These are phyloP conservation scores for Ceratosolen solmsi DNA, from an alignment of 1,140 invertebrate species.

Conservation along the genomic window DNA sequence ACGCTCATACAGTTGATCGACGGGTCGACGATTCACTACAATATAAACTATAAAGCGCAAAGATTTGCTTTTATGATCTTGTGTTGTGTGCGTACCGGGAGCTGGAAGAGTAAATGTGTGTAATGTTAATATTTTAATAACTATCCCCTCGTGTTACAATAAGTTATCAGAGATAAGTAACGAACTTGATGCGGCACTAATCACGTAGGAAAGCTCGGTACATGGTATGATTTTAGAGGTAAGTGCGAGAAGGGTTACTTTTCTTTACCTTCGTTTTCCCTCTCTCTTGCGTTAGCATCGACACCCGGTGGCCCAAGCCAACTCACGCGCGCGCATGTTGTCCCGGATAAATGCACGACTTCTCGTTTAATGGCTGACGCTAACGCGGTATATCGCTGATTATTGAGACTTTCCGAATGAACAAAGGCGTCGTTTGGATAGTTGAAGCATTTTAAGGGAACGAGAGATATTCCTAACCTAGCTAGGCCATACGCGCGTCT, in stretches of 20 bases:
- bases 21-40: not conserved
- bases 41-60: not conserved
- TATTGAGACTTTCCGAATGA: not conserved
- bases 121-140: not conserved
- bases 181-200: not conserved
- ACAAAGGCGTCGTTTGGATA: not conserved
- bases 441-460: not conserved
- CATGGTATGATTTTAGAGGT: slow-evolving; percentile 5
- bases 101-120: not conserved
- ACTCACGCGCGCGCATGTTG: not conserved
- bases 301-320: not conserved
- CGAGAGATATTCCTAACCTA: not conserved
- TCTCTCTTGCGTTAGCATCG: not conserved
- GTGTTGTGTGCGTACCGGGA: not conserved
- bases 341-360: not conserved
- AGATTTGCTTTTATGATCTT: not conserved
- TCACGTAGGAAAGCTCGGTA: not conserved
- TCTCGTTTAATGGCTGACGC: not conserved
- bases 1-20: not conserved
- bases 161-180: not conserved
- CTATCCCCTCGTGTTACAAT: not conserved
- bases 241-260: not conserved
- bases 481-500: not conserved
- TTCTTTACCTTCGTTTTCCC: not conserved
- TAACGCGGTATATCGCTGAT: not conserved